A percentile compares a stretch with the other conserved stretches of the same genome.
Conservation (phyloP, 2,113 vertebrate genomes). For the Hymenochirus boettgeri region DNA sequence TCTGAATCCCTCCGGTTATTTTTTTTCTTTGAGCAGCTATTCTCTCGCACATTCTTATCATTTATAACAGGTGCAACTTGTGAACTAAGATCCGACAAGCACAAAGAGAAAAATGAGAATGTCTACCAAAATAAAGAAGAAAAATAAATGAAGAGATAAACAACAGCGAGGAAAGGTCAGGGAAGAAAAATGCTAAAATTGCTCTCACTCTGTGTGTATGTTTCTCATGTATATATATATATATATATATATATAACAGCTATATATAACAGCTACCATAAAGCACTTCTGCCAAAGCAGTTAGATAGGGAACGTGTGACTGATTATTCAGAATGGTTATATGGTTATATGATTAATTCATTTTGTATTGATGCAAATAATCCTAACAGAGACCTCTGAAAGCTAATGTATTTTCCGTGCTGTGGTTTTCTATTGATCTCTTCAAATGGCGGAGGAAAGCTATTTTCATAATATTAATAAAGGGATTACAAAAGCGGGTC, state of each 20-base stretch:
- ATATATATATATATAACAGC: conserved; percentile 37
- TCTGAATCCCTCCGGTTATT: conserved; percentile 17
- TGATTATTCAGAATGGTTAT: conserved; percentile 57
- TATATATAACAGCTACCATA: conserved; percentile 21
- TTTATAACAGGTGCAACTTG: conserved; percentile 43
- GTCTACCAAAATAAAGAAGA: conserved; percentile 42
- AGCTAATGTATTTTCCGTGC: conserved; percentile 61
- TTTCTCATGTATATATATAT: too few species aligned
- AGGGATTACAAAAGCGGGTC: conserved; percentile 73
- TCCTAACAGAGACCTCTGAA: conserved; percentile 56
- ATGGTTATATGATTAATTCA: conserved; percentile 59
- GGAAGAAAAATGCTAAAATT: conserved; percentile 45
- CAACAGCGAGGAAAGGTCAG: conserved; percentile 37
- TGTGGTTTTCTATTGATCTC: conserved; percentile 62
- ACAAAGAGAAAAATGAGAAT: conserved; percentile 35
- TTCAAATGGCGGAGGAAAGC: conserved; percentile 62
- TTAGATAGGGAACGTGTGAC: conserved; percentile 24
- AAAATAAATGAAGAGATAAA: conserved; percentile 43
- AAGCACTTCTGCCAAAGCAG: conserved; percentile 31
- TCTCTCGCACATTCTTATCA: conserved; percentile 32
- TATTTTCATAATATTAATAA: conserved; percentile 74
- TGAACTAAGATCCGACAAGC: conserved; percentile 45
- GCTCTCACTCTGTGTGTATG: conserved; percentile 40
- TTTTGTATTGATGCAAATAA: conserved; percentile 69
- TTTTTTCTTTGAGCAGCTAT: conserved; percentile 8